Evolutionary conservation across 2,888 invertebrate genomes (phyloP), one percentile per base, ranked within the genome.

Genomic region (Agrotis puta): DNA sequence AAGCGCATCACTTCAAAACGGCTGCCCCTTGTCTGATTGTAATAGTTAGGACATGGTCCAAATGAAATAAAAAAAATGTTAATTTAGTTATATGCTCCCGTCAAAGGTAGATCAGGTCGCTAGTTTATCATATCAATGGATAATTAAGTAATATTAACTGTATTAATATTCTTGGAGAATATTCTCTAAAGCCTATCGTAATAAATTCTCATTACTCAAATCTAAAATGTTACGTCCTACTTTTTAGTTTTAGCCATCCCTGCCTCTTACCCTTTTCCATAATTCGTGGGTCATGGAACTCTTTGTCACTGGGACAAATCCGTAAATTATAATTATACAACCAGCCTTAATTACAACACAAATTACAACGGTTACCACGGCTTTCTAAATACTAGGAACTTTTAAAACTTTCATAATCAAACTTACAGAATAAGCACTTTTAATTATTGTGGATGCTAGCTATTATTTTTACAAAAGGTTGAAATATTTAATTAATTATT

Each of bases 341-440:
- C 27, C 27, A 61, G n/a, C 3, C 43, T 33, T 50, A 73, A 57
- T 64, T 65, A 50, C 11, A 50, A 24, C 9, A 20, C 24, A 69
- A 75, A 50, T 50, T 50, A 57, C 20, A 47, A 24, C 5, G 18
- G 63, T 39, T 27, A 13, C 39, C 13, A 47, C 47, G 14, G 33
- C 45, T 43, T 20, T 47, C 45, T 58, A 66, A 58, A 58, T 27
- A 73, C 43, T 56, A 20, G 33, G 20, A 56, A 56, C 56, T 33
- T 74, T 58, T 58, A 22, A 62, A 72, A 72, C 47, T 62, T 51
- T 63, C 57, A 62, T 53, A 72, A 33, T 45, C 53, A 73, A 73
- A 73, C 20, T 63, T 58, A 18, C 14, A 22, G 3, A 50, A 43
- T 27, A 14, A 57, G 6, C 27, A 22, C 3, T 57, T 27, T 51